Conservation (phyloP, 2,888 invertebrate species). For the Actias luna region DNA sequence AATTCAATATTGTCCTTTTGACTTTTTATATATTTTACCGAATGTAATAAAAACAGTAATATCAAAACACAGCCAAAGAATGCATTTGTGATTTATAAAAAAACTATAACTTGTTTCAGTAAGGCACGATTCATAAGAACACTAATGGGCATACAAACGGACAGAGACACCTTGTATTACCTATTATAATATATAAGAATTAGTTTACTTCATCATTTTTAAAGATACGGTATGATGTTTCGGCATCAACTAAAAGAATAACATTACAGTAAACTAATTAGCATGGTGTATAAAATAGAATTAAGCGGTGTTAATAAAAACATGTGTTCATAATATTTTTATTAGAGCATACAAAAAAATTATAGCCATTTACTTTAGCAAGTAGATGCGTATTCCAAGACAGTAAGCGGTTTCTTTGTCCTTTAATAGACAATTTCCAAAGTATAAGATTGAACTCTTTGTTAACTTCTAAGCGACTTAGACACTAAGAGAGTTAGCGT, state of each 20-base stretch:
- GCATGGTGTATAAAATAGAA: background rate
- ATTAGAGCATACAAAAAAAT: background rate
- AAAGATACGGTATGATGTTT: constrained; percentile 18
- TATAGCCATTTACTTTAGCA: background rate
- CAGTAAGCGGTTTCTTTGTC: constrained; percentile 33
- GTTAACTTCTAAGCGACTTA: constrained; percentile 46
- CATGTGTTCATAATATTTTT: background rate
- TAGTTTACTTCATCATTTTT: constrained; percentile 33
- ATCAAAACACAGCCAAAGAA: no score
- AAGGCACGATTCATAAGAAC: no score
- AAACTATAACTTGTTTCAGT: no score
- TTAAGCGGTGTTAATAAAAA: constrained; percentile 2
- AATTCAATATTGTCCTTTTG: no score
- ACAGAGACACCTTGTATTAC: no score
- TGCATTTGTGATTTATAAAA: no score
- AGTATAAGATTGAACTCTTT: constrained; percentile 51
- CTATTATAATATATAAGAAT: no score
- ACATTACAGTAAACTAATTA: constrained; percentile 6
- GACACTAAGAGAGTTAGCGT: constrained; percentile 47
- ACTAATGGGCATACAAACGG: no score
- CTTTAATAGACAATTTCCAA: constrained; percentile 42
- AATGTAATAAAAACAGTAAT: no score
- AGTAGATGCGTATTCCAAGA: background rate
- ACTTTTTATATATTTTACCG: no score
- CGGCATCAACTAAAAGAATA: constrained; percentile 25